Conservation (phyloP, 1,140 invertebrate species). For the Propsilocerus akamusi region DNA sequence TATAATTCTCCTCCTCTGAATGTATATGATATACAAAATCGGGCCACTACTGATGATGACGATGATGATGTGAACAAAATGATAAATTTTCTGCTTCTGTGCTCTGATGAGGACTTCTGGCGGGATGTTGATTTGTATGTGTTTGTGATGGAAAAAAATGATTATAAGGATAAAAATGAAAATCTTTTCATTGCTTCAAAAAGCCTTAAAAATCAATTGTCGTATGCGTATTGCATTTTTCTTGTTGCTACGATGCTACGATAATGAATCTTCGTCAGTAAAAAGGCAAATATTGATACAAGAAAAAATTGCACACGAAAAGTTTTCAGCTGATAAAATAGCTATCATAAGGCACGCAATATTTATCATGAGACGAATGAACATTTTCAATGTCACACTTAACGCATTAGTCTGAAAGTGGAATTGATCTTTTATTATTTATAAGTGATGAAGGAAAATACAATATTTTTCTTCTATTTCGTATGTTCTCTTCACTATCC, state of each 20-base stretch:
- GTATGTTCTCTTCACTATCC: no score
- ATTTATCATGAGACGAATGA: no score
- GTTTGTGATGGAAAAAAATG: not conserved
- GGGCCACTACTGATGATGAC: no score
- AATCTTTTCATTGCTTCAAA: not conserved
- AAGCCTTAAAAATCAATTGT: not conserved
- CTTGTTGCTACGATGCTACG: not conserved
- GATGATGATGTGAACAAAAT: not conserved
- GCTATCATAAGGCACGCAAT: no score
- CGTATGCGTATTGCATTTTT: not conserved
- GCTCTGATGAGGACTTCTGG: not conserved
- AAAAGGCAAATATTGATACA: not conserved
- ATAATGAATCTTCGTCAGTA: not conserved
- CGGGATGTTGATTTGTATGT: not conserved
- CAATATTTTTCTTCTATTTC: no score
- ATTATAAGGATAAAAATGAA: not conserved
- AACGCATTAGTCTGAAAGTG: no score
- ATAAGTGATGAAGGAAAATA: no score
- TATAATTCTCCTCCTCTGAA: not conserved
- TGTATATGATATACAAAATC: not conserved
- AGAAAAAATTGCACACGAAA: not conserved
- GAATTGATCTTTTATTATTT: no score
- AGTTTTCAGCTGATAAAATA: not conserved
- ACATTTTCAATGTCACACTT: no score
- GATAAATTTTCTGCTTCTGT: conserved; percentile 1